Conservation (phyloP, 2,888 invertebrate species). For the Griposia aprilina region DNA sequence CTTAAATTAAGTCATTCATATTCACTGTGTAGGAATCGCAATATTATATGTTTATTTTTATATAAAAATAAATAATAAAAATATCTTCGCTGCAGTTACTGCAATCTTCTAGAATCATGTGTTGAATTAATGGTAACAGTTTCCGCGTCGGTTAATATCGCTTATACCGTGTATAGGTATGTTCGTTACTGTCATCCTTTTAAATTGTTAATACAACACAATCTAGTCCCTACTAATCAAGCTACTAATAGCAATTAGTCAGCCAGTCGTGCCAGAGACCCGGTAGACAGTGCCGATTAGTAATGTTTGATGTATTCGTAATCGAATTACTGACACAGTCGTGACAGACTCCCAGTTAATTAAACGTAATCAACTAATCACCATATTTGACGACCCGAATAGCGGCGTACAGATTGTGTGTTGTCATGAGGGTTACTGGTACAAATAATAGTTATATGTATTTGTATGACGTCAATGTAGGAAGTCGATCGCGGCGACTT, state of each 20-base stretch:
- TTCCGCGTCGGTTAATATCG: not conserved
- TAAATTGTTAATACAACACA: slow-evolving; percentile 21
- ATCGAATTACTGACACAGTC: slow-evolving; percentile 55
- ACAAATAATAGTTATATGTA: not conserved
- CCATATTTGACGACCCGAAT: slow-evolving; percentile 30
- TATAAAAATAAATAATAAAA: too few species aligned
- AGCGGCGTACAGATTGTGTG: slow-evolving; percentile 2
- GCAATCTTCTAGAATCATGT: not conserved
- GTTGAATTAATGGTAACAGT: not conserved
- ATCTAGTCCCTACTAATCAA: slow-evolving; percentile 34
- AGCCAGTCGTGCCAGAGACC: slow-evolving; percentile 43
- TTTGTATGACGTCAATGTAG: not conserved
- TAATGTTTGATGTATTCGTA: slow-evolving; percentile 60
- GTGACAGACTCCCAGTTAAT: slow-evolving; percentile 47
- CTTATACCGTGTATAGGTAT: rapidly evolving
- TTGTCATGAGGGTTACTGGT: not conserved
- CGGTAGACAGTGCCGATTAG: slow-evolving; percentile 46
- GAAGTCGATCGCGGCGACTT: not conserved
- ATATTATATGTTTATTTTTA: too few species aligned
- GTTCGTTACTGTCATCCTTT: slow-evolving; percentile 12
- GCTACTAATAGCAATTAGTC: slow-evolving; percentile 47
- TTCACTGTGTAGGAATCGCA: too few species aligned
- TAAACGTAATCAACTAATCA: slow-evolving; percentile 48
- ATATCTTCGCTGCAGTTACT: too few species aligned
- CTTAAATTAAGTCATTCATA: too few species aligned